Base-by-base conservation (phyloP, 2,797 vertebrate genomes). In the Neopelma chrysocephalum region DNA sequence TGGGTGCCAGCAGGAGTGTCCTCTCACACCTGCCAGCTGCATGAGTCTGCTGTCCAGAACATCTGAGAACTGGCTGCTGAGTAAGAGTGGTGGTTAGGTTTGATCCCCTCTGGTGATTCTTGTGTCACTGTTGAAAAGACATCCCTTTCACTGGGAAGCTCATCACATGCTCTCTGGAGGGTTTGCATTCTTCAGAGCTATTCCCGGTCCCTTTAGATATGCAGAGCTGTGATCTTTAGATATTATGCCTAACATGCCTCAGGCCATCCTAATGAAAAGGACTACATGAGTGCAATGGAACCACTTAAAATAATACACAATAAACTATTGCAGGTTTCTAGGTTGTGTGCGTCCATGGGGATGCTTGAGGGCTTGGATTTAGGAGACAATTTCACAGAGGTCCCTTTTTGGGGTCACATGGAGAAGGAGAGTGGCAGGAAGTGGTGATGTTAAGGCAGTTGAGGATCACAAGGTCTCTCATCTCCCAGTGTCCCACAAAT, bases 141-240 rank as follows among this genome's bases (percentile, higher is more conserved):
- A 65, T 71, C 57, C 22, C 21, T 92, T 95, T 93, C 86, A 54
- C 50, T 51, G 61, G 38, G 36, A 71, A 45, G 25, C 57, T 90
- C 13, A 47, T 95, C 86, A 85, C 78, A 69, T 92, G 93, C 19
- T 77, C 71, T 89, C 56, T 53, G 45, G 17, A 89, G 64, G 27
- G 38, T 77, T 93, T 89, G 70, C 65, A 31, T 89, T 95, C 71
- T 77, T 87, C 34, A 47, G 53, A 81, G 60, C 90, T 95, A 90
- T 80, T 95, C 50, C 71, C 77, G 53, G 56, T 73, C 32, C 53
- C 57, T 95, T 89, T 58, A 90, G 68, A 90, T 84, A 66, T 7
- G 34, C 42, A 56, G 71, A 69, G 42, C 78, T 96, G 45, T 92
- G 91, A 84, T 93, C 66, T 66, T 68, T 53, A 60, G 66, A 53